Base-by-base conservation (phyloP, 1,140 invertebrate genomes). In the Zophobas morio region DNA sequence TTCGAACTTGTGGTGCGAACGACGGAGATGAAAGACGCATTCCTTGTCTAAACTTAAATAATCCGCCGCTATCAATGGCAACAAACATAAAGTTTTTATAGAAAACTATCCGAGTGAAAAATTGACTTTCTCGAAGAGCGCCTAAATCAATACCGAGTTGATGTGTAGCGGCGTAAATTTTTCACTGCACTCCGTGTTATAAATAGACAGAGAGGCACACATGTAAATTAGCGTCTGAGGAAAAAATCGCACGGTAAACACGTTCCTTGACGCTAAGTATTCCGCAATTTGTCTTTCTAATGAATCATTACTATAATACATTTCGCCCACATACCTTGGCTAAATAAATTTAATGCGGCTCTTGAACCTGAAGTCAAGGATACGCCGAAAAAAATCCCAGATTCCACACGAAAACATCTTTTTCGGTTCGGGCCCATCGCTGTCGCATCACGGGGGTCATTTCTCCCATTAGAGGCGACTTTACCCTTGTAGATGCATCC, bases 291-390 rank as follows among this genome's bases (percentile, higher is more conserved):
- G 54, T 73, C 71, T 56, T 54, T 36, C 6, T n/a, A 71, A 51
- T 49, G 49, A 51, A 51, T 51, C 49, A 51, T 51, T 51, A 51
- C 49, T 4, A 20, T 20, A 71, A 33, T 46, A 71, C 36, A 73
- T 54, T 73, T 32, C 54, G 54, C 71, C 51, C 51, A 73, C 71
- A 33, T 35, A n/a, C 39, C 39, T 46, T 73, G 37, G 51, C 51
- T 40, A 47, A 73, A 73, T 73, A 66, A 73, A 53, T 73, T 73
- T 73, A 54, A 73, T 73, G 71, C 71, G 71, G 35, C n/a, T 73
- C 54, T 73, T 73, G 71, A 73, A 54, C 71, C 71, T 39, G 35
- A 54, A 57, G 33, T 20, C 51, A 73, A 42, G 71, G 51, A 53
- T 73, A 56, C 34, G 60, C 37, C 42, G 35, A 73, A 54, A 54